These are phyloP conservation scores for Rhynchonycteris naso DNA, from an alignment of 2,797 vertebrate genomes.

Conservation along the genomic window DNA sequence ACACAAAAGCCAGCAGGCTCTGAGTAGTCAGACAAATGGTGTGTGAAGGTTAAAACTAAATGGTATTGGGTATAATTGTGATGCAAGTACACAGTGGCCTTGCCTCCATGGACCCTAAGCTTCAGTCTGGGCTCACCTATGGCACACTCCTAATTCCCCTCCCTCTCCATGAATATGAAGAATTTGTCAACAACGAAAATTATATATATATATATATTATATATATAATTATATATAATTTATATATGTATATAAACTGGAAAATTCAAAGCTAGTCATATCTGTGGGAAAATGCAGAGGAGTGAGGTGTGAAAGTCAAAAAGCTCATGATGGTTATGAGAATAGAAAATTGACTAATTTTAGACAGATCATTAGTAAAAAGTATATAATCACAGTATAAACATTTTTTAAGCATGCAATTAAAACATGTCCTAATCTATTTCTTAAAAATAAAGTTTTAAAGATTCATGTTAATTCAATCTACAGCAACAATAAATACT, in stretches of 20 bases:
- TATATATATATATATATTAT: no score
- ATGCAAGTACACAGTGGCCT: not conserved
- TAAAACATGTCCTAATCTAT: not conserved
- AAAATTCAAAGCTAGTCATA: slow-evolving; percentile 8
- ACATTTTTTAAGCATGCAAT: slow-evolving; percentile 64
- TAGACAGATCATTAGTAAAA: slow-evolving; percentile 67
- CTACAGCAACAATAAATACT: not conserved
- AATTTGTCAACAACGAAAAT: not conserved
- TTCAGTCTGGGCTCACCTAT: not conserved
- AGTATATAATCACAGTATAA: slow-evolving; percentile 46
- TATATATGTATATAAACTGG: not conserved
- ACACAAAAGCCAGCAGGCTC: not conserved
- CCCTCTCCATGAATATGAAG: not conserved
- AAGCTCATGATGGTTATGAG: slow-evolving; percentile 26
- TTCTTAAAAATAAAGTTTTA: slow-evolving; percentile 44
- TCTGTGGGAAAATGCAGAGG: slow-evolving; percentile 37
- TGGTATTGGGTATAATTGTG: not conserved
- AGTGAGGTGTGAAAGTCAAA: not conserved
- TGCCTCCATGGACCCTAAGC: no score
- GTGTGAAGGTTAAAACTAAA: not conserved
- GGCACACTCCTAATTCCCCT: not conserved
- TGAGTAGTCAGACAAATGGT: not conserved
- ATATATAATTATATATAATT: no score
- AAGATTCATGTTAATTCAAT: slow-evolving; percentile 60
- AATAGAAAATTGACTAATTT: slow-evolving; percentile 64